phyloP scores from a whole-genome alignment of 2,888 invertebrate genomes.

The Macaria liturata region DNA sequence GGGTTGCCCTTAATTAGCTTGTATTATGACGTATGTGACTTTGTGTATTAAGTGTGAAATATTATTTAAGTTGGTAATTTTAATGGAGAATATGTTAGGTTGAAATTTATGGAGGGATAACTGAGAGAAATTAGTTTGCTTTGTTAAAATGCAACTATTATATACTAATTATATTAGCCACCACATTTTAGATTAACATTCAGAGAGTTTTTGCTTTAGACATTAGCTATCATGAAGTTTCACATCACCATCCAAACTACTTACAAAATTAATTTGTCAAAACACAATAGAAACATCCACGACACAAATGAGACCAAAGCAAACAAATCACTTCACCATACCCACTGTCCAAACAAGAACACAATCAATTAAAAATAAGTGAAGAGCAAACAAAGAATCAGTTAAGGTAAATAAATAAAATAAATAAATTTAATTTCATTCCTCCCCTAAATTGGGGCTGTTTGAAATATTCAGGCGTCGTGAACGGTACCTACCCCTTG shows the following conservation, averaged over 20 bases:
- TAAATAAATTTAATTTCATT: constrained; percentile 82
- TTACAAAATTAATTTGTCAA: too few species aligned
- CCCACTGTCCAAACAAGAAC: constrained; percentile 23
- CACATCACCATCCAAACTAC: too few species aligned
- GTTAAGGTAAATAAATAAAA: constrained; percentile 73
- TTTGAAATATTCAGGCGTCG: constrained; percentile 81
- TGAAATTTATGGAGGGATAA: too few species aligned
- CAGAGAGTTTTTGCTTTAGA: too few species aligned
- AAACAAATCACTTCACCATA: too few species aligned
- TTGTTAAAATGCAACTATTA: too few species aligned
- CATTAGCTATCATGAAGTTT: too few species aligned
- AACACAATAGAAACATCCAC: too few species aligned
- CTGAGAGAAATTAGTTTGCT: too few species aligned
- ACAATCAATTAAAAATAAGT: constrained; percentile 51
- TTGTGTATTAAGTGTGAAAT: constrained; percentile 45
- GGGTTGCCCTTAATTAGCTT: constrained; percentile 66
- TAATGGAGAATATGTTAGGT: not conserved
- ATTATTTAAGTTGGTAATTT: constrained; percentile 29
- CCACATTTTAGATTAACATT: too few species aligned
- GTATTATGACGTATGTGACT: constrained; percentile 51
- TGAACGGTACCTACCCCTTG: constrained; percentile 81
- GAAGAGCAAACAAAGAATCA: constrained; percentile 51
- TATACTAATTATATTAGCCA: too few species aligned
- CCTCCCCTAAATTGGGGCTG: constrained; percentile 76
- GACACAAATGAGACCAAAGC: too few species aligned